Percentiles rank a stretch among this genome's conserved stretches.
Conservation (phyloP, 2,113 vertebrate species). For the Indri indri region DNA sequence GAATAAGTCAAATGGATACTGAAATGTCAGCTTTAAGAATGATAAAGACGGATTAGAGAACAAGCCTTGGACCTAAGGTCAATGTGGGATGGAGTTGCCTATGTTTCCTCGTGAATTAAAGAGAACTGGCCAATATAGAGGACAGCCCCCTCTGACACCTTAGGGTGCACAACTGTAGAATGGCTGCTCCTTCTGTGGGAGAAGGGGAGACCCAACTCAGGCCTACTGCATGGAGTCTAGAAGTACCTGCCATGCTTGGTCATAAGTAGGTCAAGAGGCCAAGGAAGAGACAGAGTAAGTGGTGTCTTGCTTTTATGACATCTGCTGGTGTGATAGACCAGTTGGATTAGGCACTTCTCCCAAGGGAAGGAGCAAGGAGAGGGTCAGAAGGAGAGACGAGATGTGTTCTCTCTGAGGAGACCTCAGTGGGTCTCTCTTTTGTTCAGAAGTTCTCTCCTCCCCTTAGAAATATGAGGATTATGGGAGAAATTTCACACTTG, state of each 20-base stretch:
- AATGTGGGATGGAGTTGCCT: background rate
- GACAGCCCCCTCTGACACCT: background rate
- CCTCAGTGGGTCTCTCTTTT: background rate
- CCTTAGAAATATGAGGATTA: background rate
- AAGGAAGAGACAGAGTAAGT: background rate
- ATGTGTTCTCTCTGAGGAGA: background rate
- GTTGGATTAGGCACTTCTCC: background rate
- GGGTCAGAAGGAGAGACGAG: background rate
- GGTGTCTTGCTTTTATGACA: background rate
- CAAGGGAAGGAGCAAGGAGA: background rate
- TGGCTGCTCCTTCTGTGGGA: background rate
- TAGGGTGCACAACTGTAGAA: background rate
- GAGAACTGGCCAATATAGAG: too few species aligned
- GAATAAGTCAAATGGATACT: background rate
- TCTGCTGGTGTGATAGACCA: background rate
- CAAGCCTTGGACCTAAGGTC: background rate
- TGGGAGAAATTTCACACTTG: background rate
- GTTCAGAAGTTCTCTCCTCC: background rate
- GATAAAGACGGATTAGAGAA: background rate
- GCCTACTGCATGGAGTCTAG: too few species aligned
- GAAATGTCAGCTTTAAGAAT: background rate
- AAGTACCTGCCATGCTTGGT: background rate
- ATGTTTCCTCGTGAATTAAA: background rate
- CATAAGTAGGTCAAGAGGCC: background rate
- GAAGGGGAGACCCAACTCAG: background rate